Conservation (phyloP, 2,888 invertebrate species). For the Heteromurus nitidus region DNA sequence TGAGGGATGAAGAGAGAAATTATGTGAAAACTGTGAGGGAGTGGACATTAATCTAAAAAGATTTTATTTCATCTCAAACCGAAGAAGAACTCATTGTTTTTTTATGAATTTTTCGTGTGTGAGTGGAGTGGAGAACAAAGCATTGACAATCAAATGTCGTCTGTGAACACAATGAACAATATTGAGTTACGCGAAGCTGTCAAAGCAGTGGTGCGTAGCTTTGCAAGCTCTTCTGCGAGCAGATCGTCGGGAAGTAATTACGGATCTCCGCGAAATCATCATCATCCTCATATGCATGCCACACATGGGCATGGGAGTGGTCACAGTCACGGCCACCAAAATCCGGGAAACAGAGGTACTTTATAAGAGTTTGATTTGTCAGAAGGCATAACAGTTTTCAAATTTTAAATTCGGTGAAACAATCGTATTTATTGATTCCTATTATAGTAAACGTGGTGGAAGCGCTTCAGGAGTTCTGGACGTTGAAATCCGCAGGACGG, state of each 20-base stretch:
- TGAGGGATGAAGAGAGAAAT: too few relatives aligned
- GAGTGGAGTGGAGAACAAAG: too few relatives aligned
- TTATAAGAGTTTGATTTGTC: not conserved
- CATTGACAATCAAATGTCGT: too few relatives aligned
- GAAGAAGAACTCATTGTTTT: too few relatives aligned
- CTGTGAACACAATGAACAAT: slow-evolving; percentile 37
- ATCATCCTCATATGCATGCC: slow-evolving; percentile 46
- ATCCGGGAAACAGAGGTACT: slow-evolving; percentile 44
- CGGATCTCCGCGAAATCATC: slow-evolving; percentile 41
- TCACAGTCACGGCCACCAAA: slow-evolving; percentile 39
- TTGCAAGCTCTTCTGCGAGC: slow-evolving; percentile 80
- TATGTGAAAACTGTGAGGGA: too few relatives aligned
- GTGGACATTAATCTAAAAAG: too few relatives aligned
- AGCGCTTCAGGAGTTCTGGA: slow-evolving; percentile 97
- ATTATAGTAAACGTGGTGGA: slow-evolving; percentile 94
- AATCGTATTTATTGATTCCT: not conserved
- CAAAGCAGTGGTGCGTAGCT: slow-evolving; percentile 84
- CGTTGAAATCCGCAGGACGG: slow-evolving; percentile 89
- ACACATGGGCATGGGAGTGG: slow-evolving; percentile 44
- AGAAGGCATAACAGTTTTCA: not conserved
- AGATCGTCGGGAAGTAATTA: slow-evolving; percentile 64
- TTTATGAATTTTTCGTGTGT: too few relatives aligned
- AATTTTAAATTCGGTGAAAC: not conserved
- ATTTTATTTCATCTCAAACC: too few relatives aligned
- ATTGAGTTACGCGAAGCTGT: slow-evolving; percentile 81